Evolutionary conservation across 2,113 vertebrate species (phyloP), one percentile per base, ranked within the genome.

Genomic region (Erythrolamprus reginae): DNA sequence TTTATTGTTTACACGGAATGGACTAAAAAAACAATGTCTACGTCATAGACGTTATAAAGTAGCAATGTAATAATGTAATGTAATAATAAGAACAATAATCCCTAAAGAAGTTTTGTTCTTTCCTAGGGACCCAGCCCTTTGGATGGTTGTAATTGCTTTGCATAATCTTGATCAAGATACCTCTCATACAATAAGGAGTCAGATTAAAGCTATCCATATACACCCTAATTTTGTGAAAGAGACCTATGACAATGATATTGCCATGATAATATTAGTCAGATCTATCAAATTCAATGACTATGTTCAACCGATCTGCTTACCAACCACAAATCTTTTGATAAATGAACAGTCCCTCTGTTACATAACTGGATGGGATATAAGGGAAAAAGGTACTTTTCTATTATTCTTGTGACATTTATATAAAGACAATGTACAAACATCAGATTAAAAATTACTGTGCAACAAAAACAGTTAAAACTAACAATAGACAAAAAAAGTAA

Each of bases 351-450:
- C 94, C 0, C 9, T 19, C 0, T 97, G 97, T 84, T 96, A 94
- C 42, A 83, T 97, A 84, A 92, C 91, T 1, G 97, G 97, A 26
- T 97, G 97, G 97, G 97, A 96, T 90, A 93, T 91, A 5, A 2
- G 33, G 13, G 96, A 96, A 53, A 91, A 94, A 93, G 97, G 97
- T 96, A 96, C 26, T 28, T 88, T 51, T 50, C 10, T 42, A 77
- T 77, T 77, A 77, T 77, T 38, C 38, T 17, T 77, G 33, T 77
- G 7, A 38, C 15, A 9, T 77, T 77, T 77, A 21, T 77, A 42
- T 38, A 21, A 19, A 77, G 19, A 38, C 33, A 21, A 42, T 21
- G 17, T 77, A 77, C 33, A 77, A 77, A 77, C 33, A 42, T 77
- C 70, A 77, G 70, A 77, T 77, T 77, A 77, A 77, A 77, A 77